These are phyloP conservation scores for Acanthosoma haemorrhoidale DNA, from an alignment of 2,888 invertebrate genomes.

Conservation along the genomic window DNA sequence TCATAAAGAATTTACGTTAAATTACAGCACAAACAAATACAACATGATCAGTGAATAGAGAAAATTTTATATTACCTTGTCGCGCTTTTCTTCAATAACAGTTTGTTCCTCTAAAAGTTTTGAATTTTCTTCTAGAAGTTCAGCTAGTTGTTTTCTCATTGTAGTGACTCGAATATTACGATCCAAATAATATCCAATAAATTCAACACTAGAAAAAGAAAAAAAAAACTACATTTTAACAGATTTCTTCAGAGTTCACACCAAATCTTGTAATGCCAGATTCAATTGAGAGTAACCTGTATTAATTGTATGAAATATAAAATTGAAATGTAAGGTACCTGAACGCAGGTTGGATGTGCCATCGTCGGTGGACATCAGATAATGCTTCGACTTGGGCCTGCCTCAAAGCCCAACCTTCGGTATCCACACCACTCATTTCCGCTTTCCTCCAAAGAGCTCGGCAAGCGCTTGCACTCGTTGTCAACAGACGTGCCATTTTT, in stretches of 20 bases:
- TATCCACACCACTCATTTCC: constrained; percentile 84
- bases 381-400: constrained; percentile 76
- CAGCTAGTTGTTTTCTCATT: constrained; percentile 69
- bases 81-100: constrained; percentile 63
- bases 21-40: too few species aligned
- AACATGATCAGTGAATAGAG: neutral
- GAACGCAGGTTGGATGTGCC: constrained; percentile 91
- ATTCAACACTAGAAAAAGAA: constrained; percentile 65
- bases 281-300: neutral
- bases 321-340: constrained; percentile 40
- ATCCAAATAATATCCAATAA: constrained; percentile 88
- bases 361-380: constrained; percentile 82
- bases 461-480: constrained; percentile 85
- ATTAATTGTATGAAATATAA: neutral
- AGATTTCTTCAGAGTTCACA: too few species aligned
- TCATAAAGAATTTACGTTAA: too few species aligned
- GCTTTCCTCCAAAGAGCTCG: constrained; percentile 76
- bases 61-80: constrained; percentile 35
- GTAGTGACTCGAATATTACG: constrained; percentile 74
- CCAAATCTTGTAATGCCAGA: too few species aligned
- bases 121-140: constrained; percentile 67
- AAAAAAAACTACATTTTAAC: neutral
- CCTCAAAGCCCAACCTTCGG: constrained; percentile 71
- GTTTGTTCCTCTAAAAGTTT: constrained; percentile 73
- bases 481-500: constrained; percentile 85